Evolutionary conservation across 2,797 vertebrate species (phyloP), one percentile per base, ranked within the genome.

Genomic region (Falco naumanni): DNA sequence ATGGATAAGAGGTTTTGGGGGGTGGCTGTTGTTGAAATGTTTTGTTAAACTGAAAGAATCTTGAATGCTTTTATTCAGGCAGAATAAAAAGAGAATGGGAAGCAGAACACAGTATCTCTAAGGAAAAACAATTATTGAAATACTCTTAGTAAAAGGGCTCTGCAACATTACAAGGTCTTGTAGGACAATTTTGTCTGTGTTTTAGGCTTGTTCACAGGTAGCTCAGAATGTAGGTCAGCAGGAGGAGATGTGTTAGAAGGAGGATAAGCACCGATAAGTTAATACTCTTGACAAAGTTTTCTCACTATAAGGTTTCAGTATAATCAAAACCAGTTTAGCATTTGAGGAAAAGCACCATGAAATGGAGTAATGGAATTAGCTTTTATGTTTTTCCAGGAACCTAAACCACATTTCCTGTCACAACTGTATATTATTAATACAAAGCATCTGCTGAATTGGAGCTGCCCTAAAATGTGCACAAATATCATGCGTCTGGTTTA

Each of bases 341-440:
- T 97, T 97, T 96, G 96, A 97, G 97, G 96, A 97, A 96, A 97
- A 97, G 96, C 95, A 97, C 97, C 97, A 95, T 98, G 97, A 98
- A 98, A 98, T 97, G 94, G 93, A 96, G 96, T 98, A 98, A 97
- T 98, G 95, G 98, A 98, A 98, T 98, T 98, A 98, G 97, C 98
- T 98, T 98, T 98, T 97, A 98, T 98, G 97, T 98, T 98, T 97
- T 98, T 98, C 98, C 97, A 98, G 96, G 97, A 98, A 98, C 97
- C 97, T 91, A 98, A 98, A 97, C 98, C 98, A 97, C 98, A 98
- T 98, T 98, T 98, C 98, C 98, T 98, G 97, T 98, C 98, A 97
- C 98, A 98, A 98, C 98, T 98, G 98, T 97, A 97, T 98, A 97
- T 98, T 98, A 97, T 97, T 98, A 98, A 98, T 97, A 96, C 89